Evolutionary conservation across 1,140 invertebrate genomes (phyloP).

Genomic region (Listronotus bonariensis): DNA sequence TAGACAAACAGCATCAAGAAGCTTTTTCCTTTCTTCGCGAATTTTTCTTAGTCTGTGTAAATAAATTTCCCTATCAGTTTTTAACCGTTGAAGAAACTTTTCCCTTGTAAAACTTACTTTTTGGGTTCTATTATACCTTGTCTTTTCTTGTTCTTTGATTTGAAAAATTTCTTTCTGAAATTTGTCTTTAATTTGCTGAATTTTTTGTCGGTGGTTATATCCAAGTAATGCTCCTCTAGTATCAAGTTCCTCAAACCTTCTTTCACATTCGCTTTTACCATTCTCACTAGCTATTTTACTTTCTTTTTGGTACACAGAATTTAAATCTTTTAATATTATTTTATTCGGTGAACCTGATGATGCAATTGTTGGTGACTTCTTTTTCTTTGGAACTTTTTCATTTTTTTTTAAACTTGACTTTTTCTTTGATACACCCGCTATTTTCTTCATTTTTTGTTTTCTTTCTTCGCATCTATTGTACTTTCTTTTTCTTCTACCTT

Average conservation of each 20-base stretch:
- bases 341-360: not conserved
- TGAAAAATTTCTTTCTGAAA: constrained; percentile 36
- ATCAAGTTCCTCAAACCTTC: constrained; percentile 43
- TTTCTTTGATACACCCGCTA: not conserved
- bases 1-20: constrained; percentile 30
- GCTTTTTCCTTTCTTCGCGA: constrained; percentile 28
- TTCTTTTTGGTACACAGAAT: not conserved
- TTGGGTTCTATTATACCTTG: constrained; percentile 29
- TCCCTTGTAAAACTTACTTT: constrained; percentile 37
- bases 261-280: constrained; percentile 45
- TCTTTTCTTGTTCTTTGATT: constrained; percentile 38
- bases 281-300: constrained; percentile 29
- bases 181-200: constrained; percentile 43
- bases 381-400: not conserved
- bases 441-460: constrained; percentile 1
- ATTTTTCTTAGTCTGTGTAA: constrained; percentile 38
- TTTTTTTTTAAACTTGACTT: not conserved
- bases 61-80: constrained; percentile 38
- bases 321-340: not conserved
- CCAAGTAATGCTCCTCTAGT: constrained; percentile 35
- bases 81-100: constrained; percentile 40
- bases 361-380: not conserved
- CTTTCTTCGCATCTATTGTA: not conserved
- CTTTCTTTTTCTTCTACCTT: constrained; percentile 1
- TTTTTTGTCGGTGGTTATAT: constrained; percentile 36